A percentile compares a stretch with the other conserved stretches of the same genome.
Evolutionary conservation across 1,140 invertebrate species (phyloP).

Genomic region (Drosophila santomea): DNA sequence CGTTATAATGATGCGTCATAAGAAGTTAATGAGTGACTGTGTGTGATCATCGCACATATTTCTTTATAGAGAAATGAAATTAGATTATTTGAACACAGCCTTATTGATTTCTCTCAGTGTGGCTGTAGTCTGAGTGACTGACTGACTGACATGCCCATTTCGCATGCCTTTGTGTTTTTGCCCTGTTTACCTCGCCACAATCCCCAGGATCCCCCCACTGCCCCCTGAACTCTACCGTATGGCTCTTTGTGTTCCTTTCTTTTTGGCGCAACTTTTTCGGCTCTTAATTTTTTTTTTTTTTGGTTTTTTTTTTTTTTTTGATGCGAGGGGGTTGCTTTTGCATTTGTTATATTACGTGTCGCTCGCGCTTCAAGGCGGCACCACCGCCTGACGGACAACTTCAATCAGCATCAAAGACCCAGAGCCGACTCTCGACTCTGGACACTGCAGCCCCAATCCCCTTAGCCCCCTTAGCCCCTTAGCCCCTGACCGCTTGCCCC

Average conservation of each 20-base stretch:
- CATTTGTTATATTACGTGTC: slow-evolving; percentile 80
- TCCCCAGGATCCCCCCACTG: background rate
- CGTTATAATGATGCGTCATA: too few species aligned
- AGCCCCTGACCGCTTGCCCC: too few species aligned
- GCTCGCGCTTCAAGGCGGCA: slow-evolving; percentile 54
- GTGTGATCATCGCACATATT: too few species aligned
- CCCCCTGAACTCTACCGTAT: slow-evolving; percentile 15
- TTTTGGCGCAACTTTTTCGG: slow-evolving; percentile 49
- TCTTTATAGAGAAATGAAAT: too few species aligned
- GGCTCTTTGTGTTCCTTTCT: slow-evolving; percentile 55
- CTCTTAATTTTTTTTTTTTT: slow-evolving; percentile 3
- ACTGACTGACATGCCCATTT: slow-evolving; percentile 72
- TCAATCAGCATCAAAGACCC: slow-evolving; percentile 77
- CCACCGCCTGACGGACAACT: slow-evolving; percentile 72
- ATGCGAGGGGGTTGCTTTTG: slow-evolving; percentile 47
- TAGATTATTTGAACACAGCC: too few species aligned
- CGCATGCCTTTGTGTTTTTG: slow-evolving; percentile 63
- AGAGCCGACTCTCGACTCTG: slow-evolving; percentile 60
- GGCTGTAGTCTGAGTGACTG: slow-evolving; percentile 49
- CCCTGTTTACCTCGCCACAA: slow-evolving; percentile 50
- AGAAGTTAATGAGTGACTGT: too few species aligned
- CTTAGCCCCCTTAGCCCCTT: too few species aligned
- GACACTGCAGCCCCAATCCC: slow-evolving; percentile 12
- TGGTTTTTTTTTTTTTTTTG: slow-evolving; percentile 28
- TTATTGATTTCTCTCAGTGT: slow-evolving; percentile 13